Conservation (phyloP, 2,113 vertebrate species). For the Murina feae region DNA sequence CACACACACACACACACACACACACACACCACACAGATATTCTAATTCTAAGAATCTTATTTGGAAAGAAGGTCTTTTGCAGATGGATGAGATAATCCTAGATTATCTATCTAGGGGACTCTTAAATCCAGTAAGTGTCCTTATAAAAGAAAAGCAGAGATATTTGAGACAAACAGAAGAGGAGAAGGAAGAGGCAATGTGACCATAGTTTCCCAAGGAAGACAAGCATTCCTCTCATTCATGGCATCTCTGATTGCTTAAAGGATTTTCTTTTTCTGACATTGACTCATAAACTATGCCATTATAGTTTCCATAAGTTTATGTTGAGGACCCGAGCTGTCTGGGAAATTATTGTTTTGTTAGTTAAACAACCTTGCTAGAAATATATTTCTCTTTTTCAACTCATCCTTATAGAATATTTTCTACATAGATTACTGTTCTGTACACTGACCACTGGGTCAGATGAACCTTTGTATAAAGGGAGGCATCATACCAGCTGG, state of each 20-base stretch:
- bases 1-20: background rate
- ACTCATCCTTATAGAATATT: background rate
- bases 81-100: background rate
- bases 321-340: background rate
- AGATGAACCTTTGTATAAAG: background rate
- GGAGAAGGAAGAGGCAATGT: background rate
- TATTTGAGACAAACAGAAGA: background rate
- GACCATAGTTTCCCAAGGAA: background rate
- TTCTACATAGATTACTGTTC: background rate
- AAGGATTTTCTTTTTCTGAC: background rate
- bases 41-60: background rate
- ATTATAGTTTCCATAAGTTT: background rate
- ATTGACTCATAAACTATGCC: background rate
- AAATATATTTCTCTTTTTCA: background rate
- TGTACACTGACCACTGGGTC: background rate
- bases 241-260: background rate
- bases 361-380: background rate
- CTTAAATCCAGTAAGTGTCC: background rate
- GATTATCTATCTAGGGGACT: background rate
- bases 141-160: background rate
- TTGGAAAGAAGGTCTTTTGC: constrained; percentile 4
- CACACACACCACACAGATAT: background rate
- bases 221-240: background rate
- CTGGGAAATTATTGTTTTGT: background rate
- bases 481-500: background rate